Evolutionary conservation across 92 coral and sea anemone species (phyloP), one percentile per base, ranked within the genome.

Genomic region (Epizoanthus ramosus): DNA sequence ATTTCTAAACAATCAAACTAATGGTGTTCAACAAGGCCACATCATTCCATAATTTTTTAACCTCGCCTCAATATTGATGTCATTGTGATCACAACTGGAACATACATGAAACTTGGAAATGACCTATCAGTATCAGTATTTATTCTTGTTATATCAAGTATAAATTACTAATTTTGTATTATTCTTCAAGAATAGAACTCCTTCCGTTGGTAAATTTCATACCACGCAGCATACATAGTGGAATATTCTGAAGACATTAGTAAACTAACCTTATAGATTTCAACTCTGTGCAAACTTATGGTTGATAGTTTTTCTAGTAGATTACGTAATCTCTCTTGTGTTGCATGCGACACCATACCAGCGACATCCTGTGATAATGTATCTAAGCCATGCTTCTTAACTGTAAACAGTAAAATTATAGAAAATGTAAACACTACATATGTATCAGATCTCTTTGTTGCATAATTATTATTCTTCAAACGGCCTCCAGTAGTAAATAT

Each of bases 261-360:
- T 31, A 22, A 21, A 88, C 97, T 39, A 88, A 97, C 99, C 92
- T 95, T 88, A 71, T 94, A 94, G 60, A 90, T 93, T 83, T 97
- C 99, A 31, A 95, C 94, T 83, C 99, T 91, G 84, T 97, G 98
- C 75, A 97, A 86, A 83, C 99, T 97, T 58, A 97, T 87, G 8
- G 93, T 95, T 22, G 99, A 97, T 68, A 97, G 50, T 57, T 97
- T 97, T 81, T 94, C 98, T 73, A 97, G 73, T 25, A 92, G 81
- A 80, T 94, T 90, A 47, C 95, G 86, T 33, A 97, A 81, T 85
- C 98, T 86, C 85, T 97, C 98, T 83, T 97, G 98, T 12, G 98
- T 92, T 35, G 99, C 99, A 73, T 97, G 99, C 14, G 99, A 97
- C 24, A 97, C 91, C 61, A 97, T 81, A 18, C 96, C 96, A 64